Conservation (phyloP, 2,113 vertebrate species). For the Serinus canaria region DNA sequence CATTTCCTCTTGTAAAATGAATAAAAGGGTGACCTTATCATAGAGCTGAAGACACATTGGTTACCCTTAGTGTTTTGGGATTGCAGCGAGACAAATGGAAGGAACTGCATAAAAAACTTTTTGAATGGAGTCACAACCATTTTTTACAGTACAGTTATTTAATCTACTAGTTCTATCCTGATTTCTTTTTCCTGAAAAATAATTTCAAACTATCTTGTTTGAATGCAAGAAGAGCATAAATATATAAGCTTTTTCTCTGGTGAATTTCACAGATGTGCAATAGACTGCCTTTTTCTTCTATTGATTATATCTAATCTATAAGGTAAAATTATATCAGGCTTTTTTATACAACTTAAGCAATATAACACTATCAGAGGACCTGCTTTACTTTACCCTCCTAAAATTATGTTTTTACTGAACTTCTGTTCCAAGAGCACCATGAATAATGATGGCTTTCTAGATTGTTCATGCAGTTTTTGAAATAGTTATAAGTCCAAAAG, state of each 20-base stretch:
- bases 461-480: neutral
- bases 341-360: neutral
- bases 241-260: neutral
- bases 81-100: neutral
- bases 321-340: accelerated
- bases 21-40: neutral
- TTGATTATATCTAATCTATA: neutral
- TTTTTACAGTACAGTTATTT: accelerated
- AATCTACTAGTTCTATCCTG: neutral
- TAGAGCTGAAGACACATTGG: neutral
- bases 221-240: neutral
- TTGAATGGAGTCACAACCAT: neutral
- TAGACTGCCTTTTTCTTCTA: neutral
- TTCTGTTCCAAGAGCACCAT: neutral
- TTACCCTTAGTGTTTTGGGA: neutral
- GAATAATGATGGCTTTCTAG: neutral
- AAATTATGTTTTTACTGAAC: neutral
- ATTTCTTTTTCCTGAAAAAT: neutral
- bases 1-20: neutral
- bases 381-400: neutral
- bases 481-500: neutral
- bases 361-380: neutral
- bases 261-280: neutral
- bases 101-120: neutral
- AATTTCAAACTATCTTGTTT: neutral